phyloP scores from a whole-genome alignment of 2,888 invertebrate genomes.

The Chrysolina haemoptera region DNA sequence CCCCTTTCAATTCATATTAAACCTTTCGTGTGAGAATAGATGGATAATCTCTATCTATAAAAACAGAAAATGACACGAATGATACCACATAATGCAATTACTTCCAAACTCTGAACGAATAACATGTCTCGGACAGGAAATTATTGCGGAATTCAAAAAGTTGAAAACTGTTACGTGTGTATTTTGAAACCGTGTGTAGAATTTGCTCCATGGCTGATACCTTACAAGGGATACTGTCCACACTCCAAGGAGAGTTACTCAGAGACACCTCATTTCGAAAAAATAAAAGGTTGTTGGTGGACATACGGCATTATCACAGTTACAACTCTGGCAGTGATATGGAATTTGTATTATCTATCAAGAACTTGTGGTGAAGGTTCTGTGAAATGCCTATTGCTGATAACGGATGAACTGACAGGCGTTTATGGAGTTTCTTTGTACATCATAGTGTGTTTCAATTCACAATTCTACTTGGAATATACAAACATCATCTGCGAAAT shows the following conservation, averaged over 20 bases:
- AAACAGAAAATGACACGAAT: no score
- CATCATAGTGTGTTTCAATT: not conserved
- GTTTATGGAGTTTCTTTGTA: not conserved
- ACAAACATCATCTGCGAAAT: not conserved
- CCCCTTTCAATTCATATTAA: no score
- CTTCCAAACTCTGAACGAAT: no score
- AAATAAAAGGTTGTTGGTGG: constrained; percentile 1
- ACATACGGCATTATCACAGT: not conserved
- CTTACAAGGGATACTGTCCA: not conserved
- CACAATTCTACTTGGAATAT: not conserved
- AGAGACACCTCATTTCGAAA: not conserved
- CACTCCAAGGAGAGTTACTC: not conserved
- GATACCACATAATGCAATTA: no score
- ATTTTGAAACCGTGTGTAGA: not conserved
- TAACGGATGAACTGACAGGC: not conserved
- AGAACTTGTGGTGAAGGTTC: not conserved
- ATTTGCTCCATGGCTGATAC: not conserved
- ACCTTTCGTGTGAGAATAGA: no score
- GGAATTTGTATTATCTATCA: not conserved
- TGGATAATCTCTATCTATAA: no score
- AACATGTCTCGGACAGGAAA: no score
- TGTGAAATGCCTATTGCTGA: not conserved
- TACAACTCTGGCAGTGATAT: not conserved
- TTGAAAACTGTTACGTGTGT: not conserved
- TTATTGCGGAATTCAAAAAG: not conserved